Evolutionary conservation across 1,140 invertebrate species (phyloP).

Genomic region (Pogonognathellus flavescens): DNA sequence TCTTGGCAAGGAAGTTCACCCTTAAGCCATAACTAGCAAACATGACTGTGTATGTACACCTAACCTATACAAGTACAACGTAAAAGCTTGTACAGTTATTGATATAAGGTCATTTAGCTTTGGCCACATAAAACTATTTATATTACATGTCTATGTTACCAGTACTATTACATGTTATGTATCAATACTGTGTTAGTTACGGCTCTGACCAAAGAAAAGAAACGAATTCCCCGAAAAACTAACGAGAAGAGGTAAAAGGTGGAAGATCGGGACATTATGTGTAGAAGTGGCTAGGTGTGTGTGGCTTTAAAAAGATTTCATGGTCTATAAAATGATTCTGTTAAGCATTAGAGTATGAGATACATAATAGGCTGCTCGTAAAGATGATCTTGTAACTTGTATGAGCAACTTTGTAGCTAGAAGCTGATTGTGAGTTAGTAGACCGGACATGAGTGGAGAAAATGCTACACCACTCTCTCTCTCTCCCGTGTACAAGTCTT

Average conservation of each 20-base stretch:
- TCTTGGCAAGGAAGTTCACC: constrained; percentile 40
- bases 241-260: background rate
- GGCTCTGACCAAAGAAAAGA: too few species aligned
- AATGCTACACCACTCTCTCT: background rate
- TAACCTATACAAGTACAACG: background rate
- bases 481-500: background rate
- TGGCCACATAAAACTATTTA: background rate
- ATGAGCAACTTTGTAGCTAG: constrained; percentile 26
- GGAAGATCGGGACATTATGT: background rate
- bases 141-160: too few species aligned
- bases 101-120: background rate
- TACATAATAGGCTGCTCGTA: constrained; percentile 22
- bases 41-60: background rate
- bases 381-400: constrained; percentile 37
- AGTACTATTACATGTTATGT: too few species aligned
- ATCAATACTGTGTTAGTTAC: too few species aligned
- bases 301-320: constrained; percentile 8
- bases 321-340: constrained; percentile 13
- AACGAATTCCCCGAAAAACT: too few species aligned
- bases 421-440: constrained; percentile 45
- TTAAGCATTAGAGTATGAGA: background rate
- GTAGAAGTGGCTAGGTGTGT: background rate
- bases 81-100: background rate
- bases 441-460: constrained; percentile 23
- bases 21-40: constrained; percentile 40